Base-by-base conservation (phyloP, 2,797 vertebrate species). In the Lateolabrax maculatus region DNA sequence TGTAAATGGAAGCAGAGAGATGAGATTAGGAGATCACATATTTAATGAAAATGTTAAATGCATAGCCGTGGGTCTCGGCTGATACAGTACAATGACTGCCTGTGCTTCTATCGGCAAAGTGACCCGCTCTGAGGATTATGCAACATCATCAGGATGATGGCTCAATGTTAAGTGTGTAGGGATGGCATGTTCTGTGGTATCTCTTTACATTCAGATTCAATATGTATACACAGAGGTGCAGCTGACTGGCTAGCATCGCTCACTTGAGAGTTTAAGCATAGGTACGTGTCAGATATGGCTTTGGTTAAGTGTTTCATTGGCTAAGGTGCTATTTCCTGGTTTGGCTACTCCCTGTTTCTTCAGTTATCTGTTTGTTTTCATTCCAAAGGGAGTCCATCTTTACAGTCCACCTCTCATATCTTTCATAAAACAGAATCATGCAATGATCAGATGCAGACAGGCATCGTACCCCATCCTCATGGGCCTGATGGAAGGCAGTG, bases 71-170 rank as follows among this genome's bases (percentile, higher is more conserved):
- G 37, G n/a, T 62, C 41, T 6, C 44, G 29, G 39, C 74, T 71
- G 75, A 65, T 73, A 66, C 65, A 60, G 71, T 66, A 64, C 71
- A 80, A 75, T 60, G 67, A 60, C 61, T 41, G 77, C 58, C 75
- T 85, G 80, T 87, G 71, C 56, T 79, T 84, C 82, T 84, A 89
- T 88, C 88, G 81, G 84, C 83, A 86, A 85, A 89, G 83, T 88
- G 79, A 90, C 80, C 82, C 71, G 87, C 82, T 87, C 69, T 77
- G 79, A 84, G 79, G 83, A 90, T 93, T 92, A 91, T 86, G 87
- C 89, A 93, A 92, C 80, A 90, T 88, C 85, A 90, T 84, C 85
- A 84, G 81, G 86, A 84, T n/a, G 89, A 88, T 84, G 79, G 86
- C 49, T 89, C 79, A 85, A 52, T 84, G 67, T 60, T 75, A 76